Base-by-base conservation (phyloP, 2,797 vertebrate genomes). In the Hemibagrus guttatus region DNA sequence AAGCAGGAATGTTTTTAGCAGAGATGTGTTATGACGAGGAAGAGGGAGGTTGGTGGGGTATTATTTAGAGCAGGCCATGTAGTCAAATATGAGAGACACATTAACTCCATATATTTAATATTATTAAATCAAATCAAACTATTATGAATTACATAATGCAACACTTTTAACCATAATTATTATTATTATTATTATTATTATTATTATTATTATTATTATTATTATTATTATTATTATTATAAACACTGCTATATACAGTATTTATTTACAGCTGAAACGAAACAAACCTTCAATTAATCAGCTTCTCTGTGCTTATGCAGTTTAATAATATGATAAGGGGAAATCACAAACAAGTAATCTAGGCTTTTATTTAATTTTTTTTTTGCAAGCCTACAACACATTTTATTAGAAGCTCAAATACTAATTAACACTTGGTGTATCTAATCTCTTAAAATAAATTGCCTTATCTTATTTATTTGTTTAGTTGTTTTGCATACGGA, bases 401-500 rank as follows among this genome's bases (percentile, higher is more conserved):
- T 84, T 81, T 81, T 80, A 39, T 54, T 75, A 46, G 64, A 76
- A 54, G 68, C 58, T 74, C 42, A 52, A 72, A 85, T 66, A 59
- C 63, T 72, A 86, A 87, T 88, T 90, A 87, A 85, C 19, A 52
- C 80, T 89, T 86, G 85, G 82, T 86, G 78, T 71, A 85, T 79
- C 90, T 87, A 89, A 87, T 88, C 81, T 87, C 78, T 83, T 69
- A 64, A 54, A 88, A 82, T 88, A 85, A 88, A 84, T 74, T 31
- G 86, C 85, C 54, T 88, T 88, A 84, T 88, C 81, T 74, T 86
- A 69, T 88, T 84, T 89, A 56, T 86, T 89, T 87, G 68, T 87
- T 86, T 81, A 81, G 79, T 84, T 89, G 87, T 90, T 90, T 81
- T 89, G 87, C 87, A 88, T 86, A 26, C 59, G 64, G 42, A 83